Percentiles rank a stretch among this genome's conserved stretches.
phyloP scores from a whole-genome alignment of 2,113 vertebrate species.

The Azemiops feae region DNA sequence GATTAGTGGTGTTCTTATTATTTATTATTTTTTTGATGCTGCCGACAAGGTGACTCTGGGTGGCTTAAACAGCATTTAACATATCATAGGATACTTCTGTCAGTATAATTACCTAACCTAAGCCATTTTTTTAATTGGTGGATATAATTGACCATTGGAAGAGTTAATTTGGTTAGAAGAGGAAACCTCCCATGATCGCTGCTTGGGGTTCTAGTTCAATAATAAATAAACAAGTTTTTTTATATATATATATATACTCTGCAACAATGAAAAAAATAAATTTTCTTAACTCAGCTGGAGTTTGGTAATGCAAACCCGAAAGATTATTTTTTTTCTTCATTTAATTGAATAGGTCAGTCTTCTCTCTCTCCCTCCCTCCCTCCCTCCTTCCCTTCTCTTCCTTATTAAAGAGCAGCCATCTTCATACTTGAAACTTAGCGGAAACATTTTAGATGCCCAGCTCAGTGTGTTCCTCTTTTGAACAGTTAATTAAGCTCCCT shows the following conservation, averaged over 20 bases:
- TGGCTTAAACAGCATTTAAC: constrained; percentile 1
- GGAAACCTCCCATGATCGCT: neutral
- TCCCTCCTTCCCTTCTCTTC: neutral
- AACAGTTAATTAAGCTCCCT: neutral
- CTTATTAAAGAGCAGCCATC: neutral
- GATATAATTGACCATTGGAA: neutral
- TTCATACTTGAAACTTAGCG: neutral
- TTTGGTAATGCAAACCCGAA: neutral
- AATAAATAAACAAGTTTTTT: neutral
- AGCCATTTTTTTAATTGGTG: neutral
- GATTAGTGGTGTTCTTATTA: neutral
- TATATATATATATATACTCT: neutral
- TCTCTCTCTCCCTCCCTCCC: neutral
- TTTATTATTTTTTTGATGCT: neutral
- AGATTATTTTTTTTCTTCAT: neutral
- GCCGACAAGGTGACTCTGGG: neutral
- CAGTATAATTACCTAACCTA: neutral
- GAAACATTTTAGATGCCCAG: neutral
- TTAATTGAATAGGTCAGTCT: neutral
- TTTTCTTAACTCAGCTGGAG: neutral
- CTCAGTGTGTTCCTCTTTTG: neutral
- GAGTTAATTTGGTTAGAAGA: neutral
- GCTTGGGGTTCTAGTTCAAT: neutral
- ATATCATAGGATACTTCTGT: constrained; percentile 2
- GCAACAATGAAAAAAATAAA: neutral